Evolutionary conservation across 1,140 invertebrate species (phyloP).

Genomic region (Neodiprion virginianus): DNA sequence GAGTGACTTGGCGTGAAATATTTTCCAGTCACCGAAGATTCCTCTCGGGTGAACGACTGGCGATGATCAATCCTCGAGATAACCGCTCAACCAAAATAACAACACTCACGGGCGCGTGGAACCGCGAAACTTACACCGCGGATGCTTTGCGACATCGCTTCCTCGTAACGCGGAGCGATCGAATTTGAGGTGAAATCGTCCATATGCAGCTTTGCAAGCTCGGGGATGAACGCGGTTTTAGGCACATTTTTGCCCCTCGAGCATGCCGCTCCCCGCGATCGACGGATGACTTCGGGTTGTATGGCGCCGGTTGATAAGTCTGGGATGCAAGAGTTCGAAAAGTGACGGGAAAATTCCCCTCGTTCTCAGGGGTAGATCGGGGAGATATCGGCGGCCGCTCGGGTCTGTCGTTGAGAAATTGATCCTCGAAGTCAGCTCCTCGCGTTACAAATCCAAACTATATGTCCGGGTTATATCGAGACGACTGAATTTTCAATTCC

Average conservation of each 20-base stretch:
- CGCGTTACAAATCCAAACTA: slow-evolving; percentile 9
- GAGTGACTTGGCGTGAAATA: background rate
- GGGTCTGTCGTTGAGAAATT: slow-evolving; percentile 26
- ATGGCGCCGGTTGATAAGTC: slow-evolving; percentile 45
- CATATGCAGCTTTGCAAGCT: background rate
- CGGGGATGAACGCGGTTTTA: background rate
- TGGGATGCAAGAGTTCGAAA: slow-evolving; percentile 39
- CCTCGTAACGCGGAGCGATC: slow-evolving; percentile 8
- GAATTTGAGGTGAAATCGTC: slow-evolving; percentile 18
- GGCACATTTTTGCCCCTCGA: background rate
- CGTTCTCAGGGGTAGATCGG: slow-evolving; percentile 47
- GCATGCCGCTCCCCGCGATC: background rate
- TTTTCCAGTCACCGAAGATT: background rate
- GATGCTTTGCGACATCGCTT: background rate
- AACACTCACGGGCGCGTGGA: background rate
- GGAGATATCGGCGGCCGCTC: slow-evolving; percentile 38
- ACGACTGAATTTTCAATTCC: slow-evolving; percentile 8
- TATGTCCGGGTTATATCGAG: slow-evolving; percentile 8
- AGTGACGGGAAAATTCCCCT: slow-evolving; percentile 36
- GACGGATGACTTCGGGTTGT: background rate
- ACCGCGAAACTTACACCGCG: background rate
- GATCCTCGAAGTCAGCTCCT: slow-evolving; percentile 9
- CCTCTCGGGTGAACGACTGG: background rate
- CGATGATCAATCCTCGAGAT: slow-evolving; percentile 3
- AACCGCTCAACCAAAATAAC: background rate